A percentile compares a stretch with the other conserved stretches of the same genome.
These are phyloP conservation scores for Stichopus horrens DNA, from an alignment of 53 echinoderm and acorn worm species.

Conservation along the genomic window DNA sequence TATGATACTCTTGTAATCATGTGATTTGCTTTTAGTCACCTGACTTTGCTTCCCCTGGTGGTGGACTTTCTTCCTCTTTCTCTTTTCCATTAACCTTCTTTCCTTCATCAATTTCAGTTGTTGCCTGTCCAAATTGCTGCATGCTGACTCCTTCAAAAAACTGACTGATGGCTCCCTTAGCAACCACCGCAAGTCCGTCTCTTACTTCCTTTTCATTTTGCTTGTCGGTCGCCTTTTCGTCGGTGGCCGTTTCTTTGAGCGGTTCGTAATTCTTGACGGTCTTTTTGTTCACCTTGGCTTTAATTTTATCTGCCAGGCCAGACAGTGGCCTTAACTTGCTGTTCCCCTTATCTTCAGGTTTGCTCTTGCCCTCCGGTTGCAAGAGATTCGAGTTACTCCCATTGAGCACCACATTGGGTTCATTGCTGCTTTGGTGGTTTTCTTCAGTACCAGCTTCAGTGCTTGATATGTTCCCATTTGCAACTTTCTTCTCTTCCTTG, in stretches of 20 bases:
- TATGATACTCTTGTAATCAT: too few relatives aligned
- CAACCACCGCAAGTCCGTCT: not conserved
- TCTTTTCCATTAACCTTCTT: too few relatives aligned
- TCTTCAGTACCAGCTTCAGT: not conserved
- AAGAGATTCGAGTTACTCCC: not conserved
- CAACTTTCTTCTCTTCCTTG: not conserved
- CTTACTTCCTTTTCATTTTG: not conserved
- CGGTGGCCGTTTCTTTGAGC: not conserved
- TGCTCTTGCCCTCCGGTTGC: not conserved
- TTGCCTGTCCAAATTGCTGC: too few relatives aligned
- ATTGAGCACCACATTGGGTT: not conserved
- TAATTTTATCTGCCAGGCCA: slow-evolving; percentile 35
- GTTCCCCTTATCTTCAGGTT: not conserved
- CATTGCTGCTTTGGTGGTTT: not conserved
- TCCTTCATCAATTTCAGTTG: too few relatives aligned
- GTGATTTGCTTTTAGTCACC: too few relatives aligned
- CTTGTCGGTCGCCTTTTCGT: not conserved
- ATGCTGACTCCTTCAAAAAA: too few relatives aligned
- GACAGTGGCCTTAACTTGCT: slow-evolving; percentile 18
- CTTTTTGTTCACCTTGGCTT: slow-evolving; percentile 30
- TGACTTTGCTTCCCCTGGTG: too few relatives aligned
- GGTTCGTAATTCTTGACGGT: not conserved
- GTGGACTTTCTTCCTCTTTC: too few relatives aligned
- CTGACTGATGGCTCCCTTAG: too few relatives aligned
- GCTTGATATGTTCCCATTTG: not conserved